Percentiles rank a stretch among this genome's conserved stretches.
phyloP scores from a whole-genome alignment of 1,140 invertebrate genomes.

The Lepidurus arcticus region DNA sequence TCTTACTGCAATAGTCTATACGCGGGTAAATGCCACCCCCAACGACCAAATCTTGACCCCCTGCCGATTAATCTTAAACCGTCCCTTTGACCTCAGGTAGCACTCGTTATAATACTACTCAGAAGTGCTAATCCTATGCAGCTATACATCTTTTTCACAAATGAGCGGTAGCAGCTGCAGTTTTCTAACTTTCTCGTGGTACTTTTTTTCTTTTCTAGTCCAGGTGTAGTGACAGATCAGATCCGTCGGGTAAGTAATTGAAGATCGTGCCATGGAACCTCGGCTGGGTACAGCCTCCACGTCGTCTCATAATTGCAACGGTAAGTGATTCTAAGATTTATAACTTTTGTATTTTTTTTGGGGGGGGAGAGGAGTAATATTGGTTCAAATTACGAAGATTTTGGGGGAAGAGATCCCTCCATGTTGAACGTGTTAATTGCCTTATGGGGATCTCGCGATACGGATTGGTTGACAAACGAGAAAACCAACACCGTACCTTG shows the following conservation, averaged over 20 bases:
- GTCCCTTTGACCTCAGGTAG: neutral
- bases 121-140: neutral
- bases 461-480: conserved; percentile 1
- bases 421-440: neutral
- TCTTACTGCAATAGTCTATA: too few relatives aligned
- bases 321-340: neutral
- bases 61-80: conserved; percentile 4
- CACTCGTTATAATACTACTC: neutral
- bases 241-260: neutral
- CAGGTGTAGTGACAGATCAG: neutral
- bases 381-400: neutral
- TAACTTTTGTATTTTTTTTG: too few relatives aligned
- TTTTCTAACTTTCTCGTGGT: neutral
- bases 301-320: neutral
- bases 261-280: neutral
- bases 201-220: neutral
- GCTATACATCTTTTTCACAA: conserved; percentile 6
- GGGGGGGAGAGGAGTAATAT: too few relatives aligned
- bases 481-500: conserved; percentile 4
- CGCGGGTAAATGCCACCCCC: too few relatives aligned
- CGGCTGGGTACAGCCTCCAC: neutral
- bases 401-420: neutral
- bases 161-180: conserved; percentile 8
- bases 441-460: neutral
- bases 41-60: neutral